Evolutionary conservation across 2,113 vertebrate species (phyloP).

Genomic region (Bubalus kerabau): DNA sequence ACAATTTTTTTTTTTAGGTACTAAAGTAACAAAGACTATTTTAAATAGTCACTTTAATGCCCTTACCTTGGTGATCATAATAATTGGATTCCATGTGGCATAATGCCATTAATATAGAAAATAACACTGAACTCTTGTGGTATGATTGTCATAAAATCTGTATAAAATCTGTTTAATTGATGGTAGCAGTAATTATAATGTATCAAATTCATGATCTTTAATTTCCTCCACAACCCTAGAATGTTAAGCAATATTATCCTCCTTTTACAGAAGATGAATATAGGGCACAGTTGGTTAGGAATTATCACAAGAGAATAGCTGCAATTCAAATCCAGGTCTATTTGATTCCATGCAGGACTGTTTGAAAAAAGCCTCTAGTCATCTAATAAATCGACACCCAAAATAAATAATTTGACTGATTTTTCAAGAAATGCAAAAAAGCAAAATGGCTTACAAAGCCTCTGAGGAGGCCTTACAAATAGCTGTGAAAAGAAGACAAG

Average conservation of each 20-base stretch:
- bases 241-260: background rate
- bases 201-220: fast-evolving
- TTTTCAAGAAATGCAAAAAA: background rate
- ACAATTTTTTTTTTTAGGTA: background rate
- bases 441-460: too few relatives aligned
- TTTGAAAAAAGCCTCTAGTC: background rate
- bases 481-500: too few relatives aligned
- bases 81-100: background rate
- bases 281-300: background rate
- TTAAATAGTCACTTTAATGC: background rate
- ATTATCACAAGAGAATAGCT: background rate
- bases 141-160: background rate
- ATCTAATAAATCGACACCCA: background rate
- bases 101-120: background rate
- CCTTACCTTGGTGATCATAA: background rate
- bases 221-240: background rate
- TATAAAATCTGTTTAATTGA: background rate
- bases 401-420: background rate
- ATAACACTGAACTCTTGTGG: background rate
- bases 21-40: background rate
- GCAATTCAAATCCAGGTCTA: background rate
- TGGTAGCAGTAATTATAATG: background rate
- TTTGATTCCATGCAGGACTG: background rate
- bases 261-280: background rate
- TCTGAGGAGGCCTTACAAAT: too few relatives aligned